Base-by-base conservation (phyloP, 2,888 invertebrate species). In the Pseudanteris insignis region DNA sequence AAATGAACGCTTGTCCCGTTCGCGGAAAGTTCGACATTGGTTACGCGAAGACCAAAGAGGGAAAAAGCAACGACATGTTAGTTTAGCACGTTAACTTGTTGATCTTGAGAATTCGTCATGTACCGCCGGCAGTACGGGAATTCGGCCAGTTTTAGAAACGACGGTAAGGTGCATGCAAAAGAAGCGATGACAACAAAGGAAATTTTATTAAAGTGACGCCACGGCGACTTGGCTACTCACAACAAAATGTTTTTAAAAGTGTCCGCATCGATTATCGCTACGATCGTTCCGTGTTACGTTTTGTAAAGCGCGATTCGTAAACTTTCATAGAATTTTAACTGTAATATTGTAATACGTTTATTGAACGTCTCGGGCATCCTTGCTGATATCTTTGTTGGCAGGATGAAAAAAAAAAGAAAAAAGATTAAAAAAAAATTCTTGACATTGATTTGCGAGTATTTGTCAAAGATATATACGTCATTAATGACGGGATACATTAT, bases 31-130 rank as follows among this genome's bases (percentile, higher is more conserved):
- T 34, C 36, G 48, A 25, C 47, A 51, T 40, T 37, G 57, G 54
- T 48, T 48, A 55, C 18, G 44, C 48, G 61, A 46, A 43, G 44
- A 62, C 61, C 61, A 62, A 62, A 62, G 61, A 62, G 51, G 34
- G 34, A 55, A 13, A 50, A 47, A 47, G 46, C 34, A 54, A 51
- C 26, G 21, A 54, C 44, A 41, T 32, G 29, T 33, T 13, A 30
- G 30, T 34, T 47, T 33, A 33, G 43, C 38, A 50, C 18, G 41
- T 47, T n/a, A 21, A 62, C 18, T 53, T 61, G 48, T 50, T 44
- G 38, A 58, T 32, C 26, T 32, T 40, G 32, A 41, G 37, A 51
- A 10, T 41, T 46, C 1, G 38, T 25, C 47, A 53, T 53, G 53
- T 53, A 53, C 18, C 47, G 51, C 46, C 55, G 55, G 50, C 47